phyloP scores from a whole-genome alignment of 2,797 vertebrate species.

The Arctocebus calabarensis region DNA sequence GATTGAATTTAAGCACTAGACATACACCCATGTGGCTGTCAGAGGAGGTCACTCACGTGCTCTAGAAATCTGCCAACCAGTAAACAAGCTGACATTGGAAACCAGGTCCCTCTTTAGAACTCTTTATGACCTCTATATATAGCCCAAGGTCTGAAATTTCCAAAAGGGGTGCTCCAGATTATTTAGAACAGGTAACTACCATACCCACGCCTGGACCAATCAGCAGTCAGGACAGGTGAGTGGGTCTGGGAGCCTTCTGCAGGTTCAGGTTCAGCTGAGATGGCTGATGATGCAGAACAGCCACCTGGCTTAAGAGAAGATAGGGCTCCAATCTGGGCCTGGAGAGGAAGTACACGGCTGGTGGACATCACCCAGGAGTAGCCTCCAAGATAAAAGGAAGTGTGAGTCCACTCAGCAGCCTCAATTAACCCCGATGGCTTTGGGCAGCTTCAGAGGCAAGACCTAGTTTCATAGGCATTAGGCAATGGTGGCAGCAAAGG shows the following conservation, averaged over 20 bases:
- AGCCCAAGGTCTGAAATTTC: not conserved
- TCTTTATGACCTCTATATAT: not conserved
- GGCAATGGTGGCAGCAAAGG: not conserved
- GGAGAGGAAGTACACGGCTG: not conserved
- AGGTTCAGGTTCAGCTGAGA: not conserved
- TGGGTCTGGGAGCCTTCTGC: not conserved
- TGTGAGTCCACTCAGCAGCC: not conserved
- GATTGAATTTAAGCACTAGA: not conserved
- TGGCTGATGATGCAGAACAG: not conserved
- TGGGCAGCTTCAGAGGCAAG: not conserved
- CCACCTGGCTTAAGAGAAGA: not conserved
- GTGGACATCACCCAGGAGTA: not conserved
- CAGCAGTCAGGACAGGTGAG: not conserved
- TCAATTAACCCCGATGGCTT: not conserved
- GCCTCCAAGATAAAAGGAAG: not conserved
- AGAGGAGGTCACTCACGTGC: not conserved
- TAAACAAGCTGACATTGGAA: not conserved
- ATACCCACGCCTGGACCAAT: accelerated
- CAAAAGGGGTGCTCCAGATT: not conserved
- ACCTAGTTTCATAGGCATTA: not conserved
- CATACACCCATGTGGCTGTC: not conserved
- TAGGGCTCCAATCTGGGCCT: accelerated
- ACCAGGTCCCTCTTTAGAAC: not conserved
- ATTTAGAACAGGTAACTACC: not conserved
- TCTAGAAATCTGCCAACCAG: not conserved